These are phyloP conservation scores for Parotocinclus haroldoi DNA, from an alignment of 2,797 vertebrate genomes.

Conservation along the genomic window DNA sequence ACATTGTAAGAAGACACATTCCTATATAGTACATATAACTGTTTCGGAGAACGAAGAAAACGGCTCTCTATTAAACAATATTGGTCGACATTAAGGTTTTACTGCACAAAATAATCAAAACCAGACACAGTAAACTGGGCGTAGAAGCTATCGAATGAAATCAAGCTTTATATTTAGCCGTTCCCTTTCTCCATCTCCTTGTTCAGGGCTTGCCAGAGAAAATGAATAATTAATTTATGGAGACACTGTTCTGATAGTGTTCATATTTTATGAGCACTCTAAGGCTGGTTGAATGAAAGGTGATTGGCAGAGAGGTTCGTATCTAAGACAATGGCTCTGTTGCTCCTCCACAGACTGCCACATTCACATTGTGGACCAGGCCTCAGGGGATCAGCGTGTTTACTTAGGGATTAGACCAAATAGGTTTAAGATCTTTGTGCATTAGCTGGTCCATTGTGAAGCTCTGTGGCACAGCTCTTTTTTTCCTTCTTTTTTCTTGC, in stretches of 20 bases:
- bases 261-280: constrained; percentile 50
- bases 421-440: constrained; percentile 28
- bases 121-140: constrained; percentile 21
- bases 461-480: constrained; percentile 8
- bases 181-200: constrained; percentile 29
- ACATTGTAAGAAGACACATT: too few species aligned
- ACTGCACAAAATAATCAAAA: constrained; percentile 9
- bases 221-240: constrained; percentile 54
- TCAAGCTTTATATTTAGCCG: constrained; percentile 25
- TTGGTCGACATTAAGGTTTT: constrained; percentile 1
- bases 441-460: constrained; percentile 37
- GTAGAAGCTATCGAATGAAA: constrained; percentile 33
- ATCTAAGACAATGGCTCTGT: constrained; percentile 16
- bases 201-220: constrained; percentile 41
- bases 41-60: not conserved
- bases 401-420: constrained; percentile 43
- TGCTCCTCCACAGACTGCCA: constrained; percentile 4
- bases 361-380: constrained; percentile 14
- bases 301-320: constrained; percentile 8
- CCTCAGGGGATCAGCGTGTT: constrained; percentile 30
- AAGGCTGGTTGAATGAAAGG: constrained; percentile 27
- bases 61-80: not conserved
- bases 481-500: constrained; percentile 11
- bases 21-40: too few species aligned
- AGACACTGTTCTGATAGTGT: constrained; percentile 46